Evolutionary conservation across 2,888 invertebrate genomes (phyloP).

Genomic region (Sesia apiformis): DNA sequence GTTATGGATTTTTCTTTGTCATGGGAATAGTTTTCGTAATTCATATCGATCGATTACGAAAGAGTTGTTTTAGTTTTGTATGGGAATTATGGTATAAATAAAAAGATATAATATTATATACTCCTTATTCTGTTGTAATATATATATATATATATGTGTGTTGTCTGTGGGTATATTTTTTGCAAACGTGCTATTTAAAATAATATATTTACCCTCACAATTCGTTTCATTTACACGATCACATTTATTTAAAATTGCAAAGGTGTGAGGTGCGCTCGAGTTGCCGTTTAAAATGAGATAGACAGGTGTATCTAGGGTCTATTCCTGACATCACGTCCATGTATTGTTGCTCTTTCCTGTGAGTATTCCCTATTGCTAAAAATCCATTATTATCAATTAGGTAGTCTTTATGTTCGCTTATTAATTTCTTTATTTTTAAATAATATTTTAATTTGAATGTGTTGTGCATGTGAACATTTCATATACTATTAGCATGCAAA

Average conservation of each 20-base stretch:
- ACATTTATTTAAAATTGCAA: conserved; percentile 25
- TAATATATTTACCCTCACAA: no score
- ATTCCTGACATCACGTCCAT: conserved; percentile 57
- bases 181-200: no score
- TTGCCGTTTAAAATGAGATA: conserved; percentile 31
- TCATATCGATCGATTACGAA: conserved; percentile 72
- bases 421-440: background rate
- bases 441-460: background rate
- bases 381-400: background rate
- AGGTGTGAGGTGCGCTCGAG: conserved; percentile 21
- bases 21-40: conserved; percentile 53
- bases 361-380: conserved; percentile 29
- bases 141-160: no score
- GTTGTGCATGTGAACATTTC: background rate
- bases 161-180: no score
- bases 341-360: conserved; percentile 75
- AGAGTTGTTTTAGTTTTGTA: conserved; percentile 26
- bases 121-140: no score
- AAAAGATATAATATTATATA: no score
- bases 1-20: conserved; percentile 54
- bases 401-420: background rate
- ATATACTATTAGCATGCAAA: no score
- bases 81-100: no score
- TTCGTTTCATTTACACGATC: conserved; percentile 5
- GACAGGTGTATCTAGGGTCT: conserved; percentile 27